phyloP scores from a whole-genome alignment of 2,888 invertebrate species.

The Caradrina kadenii region DNA sequence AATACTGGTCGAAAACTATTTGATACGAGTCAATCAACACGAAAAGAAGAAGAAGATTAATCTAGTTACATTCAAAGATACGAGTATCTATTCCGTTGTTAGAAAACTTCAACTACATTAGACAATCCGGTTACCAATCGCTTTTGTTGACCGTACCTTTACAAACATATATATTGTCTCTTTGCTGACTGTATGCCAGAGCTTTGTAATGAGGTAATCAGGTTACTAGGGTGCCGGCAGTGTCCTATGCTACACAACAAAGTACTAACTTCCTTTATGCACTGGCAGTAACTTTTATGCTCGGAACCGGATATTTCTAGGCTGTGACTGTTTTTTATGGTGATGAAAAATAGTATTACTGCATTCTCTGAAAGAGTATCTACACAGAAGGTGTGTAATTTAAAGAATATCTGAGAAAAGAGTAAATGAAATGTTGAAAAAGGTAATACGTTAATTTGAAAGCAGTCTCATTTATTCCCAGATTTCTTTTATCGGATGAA shows the following conservation, averaged over 20 bases:
- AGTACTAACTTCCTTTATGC: slow-evolving; percentile 43
- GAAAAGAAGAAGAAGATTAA: no score
- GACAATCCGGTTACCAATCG: background rate
- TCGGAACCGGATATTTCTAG: slow-evolving; percentile 12
- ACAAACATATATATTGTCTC: background rate
- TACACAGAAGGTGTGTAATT: no score
- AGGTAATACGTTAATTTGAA: background rate
- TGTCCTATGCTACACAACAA: slow-evolving; percentile 7
- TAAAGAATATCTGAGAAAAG: background rate
- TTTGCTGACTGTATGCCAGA: background rate
- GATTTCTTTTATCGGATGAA: no score
- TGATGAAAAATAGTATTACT: slow-evolving; percentile 13
- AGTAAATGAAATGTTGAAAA: background rate
- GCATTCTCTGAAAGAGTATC: background rate
- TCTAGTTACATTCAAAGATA: background rate
- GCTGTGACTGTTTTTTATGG: slow-evolving; percentile 15
- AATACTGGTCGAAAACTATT: no score
- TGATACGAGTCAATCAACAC: no score
- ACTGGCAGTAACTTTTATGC: slow-evolving; percentile 15
- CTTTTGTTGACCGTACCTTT: background rate
- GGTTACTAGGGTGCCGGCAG: slow-evolving; percentile 46
- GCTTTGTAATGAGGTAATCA: slow-evolving; percentile 42
- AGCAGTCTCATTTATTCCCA: no score
- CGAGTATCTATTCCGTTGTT: no score
- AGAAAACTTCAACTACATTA: no score